Evolutionary conservation across 2,113 vertebrate genomes (phyloP).

Genomic region (Meles meles): DNA sequence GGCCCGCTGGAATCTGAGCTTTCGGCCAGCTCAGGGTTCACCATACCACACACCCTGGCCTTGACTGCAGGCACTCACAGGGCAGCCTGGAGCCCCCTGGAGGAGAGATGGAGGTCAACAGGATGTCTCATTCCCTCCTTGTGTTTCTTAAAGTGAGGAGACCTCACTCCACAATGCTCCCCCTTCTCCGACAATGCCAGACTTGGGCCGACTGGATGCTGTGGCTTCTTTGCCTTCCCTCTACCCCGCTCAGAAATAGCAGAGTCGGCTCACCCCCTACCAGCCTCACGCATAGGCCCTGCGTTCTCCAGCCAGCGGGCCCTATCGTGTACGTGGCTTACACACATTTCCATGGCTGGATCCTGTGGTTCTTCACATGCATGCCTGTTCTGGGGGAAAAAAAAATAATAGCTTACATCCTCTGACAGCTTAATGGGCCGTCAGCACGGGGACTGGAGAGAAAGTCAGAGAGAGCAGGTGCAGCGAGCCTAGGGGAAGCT

Average conservation of each 20-base stretch:
- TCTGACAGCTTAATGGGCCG: neutral
- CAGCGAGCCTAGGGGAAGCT: neutral
- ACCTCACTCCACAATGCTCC: neutral
- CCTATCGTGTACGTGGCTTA: accelerated
- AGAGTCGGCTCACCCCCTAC: neutral
- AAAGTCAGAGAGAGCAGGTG: conserved; percentile 46
- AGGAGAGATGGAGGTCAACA: neutral
- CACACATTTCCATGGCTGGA: neutral
- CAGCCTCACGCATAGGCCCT: neutral
- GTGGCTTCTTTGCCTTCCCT: neutral
- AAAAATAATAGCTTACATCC: neutral
- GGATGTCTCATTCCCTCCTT: neutral
- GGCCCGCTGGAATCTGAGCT: neutral
- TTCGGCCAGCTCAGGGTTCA: neutral
- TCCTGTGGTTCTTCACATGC: neutral
- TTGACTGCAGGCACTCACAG: neutral
- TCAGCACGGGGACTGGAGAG: neutral
- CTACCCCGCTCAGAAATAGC: neutral
- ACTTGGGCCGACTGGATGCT: neutral
- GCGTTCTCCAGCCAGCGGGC: neutral
- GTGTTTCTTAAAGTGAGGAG: neutral
- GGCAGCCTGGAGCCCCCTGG: neutral
- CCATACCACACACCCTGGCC: accelerated
- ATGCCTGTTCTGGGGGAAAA: neutral
- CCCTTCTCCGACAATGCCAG: neutral